Base-by-base conservation (phyloP, 2,113 vertebrate genomes). In the Uropsilus gracilis region DNA sequence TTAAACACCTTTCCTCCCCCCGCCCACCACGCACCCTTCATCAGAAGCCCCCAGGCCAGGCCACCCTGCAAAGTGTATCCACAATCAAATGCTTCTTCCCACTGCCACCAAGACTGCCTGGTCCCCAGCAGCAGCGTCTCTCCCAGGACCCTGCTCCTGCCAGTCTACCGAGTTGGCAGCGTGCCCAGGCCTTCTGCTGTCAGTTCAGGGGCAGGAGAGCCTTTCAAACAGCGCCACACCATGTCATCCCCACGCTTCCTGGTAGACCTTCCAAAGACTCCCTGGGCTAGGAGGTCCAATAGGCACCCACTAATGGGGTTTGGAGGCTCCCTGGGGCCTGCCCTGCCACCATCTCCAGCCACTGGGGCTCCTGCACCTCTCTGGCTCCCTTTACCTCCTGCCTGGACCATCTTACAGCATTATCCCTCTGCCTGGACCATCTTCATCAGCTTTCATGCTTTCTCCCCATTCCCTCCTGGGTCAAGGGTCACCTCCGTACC, bases 241-340 rank as follows among this genome's bases (percentile, higher is more conserved):
- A 20, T 10, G 28, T 10, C 44, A 55, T 71, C 24, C n/a, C 30
- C 17, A 48, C 26, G 30, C 46, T 17, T 53, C 57, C 14, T 16
- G 1, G 4, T 22, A 30, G 71, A 22, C 11, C 26, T 59, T 53
- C 61, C 24, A 11, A 34, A 83, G 42, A n/a, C 26, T 50, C 48
- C 6, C 0, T 4, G 2, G 8, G 11, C 5, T 18, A 61, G 5
- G 26, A 3, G 39, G 14, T 7, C 22, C 39, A 28, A 28, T 5
- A 3, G 10, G 2, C 34, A 30, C 16, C 37, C 24, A n/a, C n/a
- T n/a, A n/a, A n/a, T n/a, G n/a, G n/a, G n/a, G n/a, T 59, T 22
- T 4, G 6, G 68, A 46, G n/a, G 44, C 5, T 8, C 11, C 63
- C 32, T 5, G 28, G 28, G 22, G 5, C 57, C n/a, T 2, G 11